A percentile compares a stretch with the other conserved stretches of the same genome.
Evolutionary conservation across 2,888 invertebrate genomes (phyloP).

Genomic region (Tortrix viridana): DNA sequence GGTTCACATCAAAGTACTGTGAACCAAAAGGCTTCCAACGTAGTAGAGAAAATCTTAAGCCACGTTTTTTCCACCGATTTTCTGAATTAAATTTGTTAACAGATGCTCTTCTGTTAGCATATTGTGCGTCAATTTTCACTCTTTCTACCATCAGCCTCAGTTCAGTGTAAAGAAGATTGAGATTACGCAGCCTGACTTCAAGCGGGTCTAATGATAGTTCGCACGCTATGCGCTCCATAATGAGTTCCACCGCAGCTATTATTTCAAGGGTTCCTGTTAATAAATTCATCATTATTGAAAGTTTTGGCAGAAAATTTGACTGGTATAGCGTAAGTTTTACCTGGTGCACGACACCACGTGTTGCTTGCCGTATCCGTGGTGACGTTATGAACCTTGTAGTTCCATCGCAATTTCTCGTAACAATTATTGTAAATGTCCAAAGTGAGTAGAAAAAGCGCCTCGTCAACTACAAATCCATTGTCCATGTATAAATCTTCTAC

Average conservation of each 20-base stretch:
- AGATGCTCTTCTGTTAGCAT: constrained; percentile 66
- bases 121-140: constrained; percentile 75
- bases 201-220: constrained; percentile 76
- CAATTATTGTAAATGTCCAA: constrained; percentile 49
- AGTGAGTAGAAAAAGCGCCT: constrained; percentile 44
- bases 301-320: not conserved
- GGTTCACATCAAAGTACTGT: constrained; percentile 69
- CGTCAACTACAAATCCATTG: constrained; percentile 67
- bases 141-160: constrained; percentile 73
- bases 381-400: constrained; percentile 51
- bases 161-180: constrained; percentile 48
- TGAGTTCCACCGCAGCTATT: constrained; percentile 76
- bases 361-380: constrained; percentile 62
- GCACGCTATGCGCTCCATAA: constrained; percentile 85
- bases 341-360: constrained; percentile 60
- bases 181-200: constrained; percentile 78
- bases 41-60: constrained; percentile 85
- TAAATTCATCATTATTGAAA: not conserved
- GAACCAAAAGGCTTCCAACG: constrained; percentile 75
- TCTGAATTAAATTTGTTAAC: constrained; percentile 79
- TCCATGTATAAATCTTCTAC: constrained; percentile 75
- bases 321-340: constrained; percentile 42
- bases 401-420: constrained; percentile 55
- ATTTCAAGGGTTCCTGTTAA: constrained; percentile 72
- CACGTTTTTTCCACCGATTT: constrained; percentile 89